Evolutionary conservation across 2,797 vertebrate genomes (phyloP).

Genomic region (Hafferia zeledoni): DNA sequence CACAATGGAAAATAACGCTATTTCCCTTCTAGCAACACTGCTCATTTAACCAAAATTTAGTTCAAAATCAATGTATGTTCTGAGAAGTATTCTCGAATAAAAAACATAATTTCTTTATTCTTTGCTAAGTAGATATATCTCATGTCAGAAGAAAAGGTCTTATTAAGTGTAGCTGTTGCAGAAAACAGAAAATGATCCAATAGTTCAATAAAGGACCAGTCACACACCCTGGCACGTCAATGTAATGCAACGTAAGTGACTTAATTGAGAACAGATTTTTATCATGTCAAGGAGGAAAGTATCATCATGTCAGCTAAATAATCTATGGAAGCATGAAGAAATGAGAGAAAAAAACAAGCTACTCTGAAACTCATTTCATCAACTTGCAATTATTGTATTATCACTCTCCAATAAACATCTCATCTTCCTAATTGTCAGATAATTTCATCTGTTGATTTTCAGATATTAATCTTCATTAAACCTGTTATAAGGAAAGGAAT

Average conservation of each 20-base stretch:
- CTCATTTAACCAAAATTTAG: neutral
- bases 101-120: neutral
- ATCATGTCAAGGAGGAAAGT: neutral
- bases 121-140: neutral
- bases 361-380: constrained; percentile 15
- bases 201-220: neutral
- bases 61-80: neutral
- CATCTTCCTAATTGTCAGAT: neutral
- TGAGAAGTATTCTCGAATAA: neutral
- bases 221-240: neutral
- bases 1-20: neutral
- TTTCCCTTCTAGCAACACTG: neutral
- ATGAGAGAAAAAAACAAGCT: neutral
- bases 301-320: neutral
- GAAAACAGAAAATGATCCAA: neutral
- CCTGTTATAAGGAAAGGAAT: neutral
- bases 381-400: constrained; percentile 17
- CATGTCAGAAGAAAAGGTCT: neutral
- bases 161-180: neutral
- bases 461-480: constrained; percentile 46
- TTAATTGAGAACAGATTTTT: neutral
- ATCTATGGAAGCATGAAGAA: neutral
- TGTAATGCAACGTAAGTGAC: neutral
- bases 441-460: constrained; percentile 27
- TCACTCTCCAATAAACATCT: constrained; percentile 3